Percentiles rank a stretch among this genome's conserved stretches.
These are phyloP conservation scores for Poeciliopsis presidionis DNA, from an alignment of 2,797 vertebrate species.

Conservation along the genomic window DNA sequence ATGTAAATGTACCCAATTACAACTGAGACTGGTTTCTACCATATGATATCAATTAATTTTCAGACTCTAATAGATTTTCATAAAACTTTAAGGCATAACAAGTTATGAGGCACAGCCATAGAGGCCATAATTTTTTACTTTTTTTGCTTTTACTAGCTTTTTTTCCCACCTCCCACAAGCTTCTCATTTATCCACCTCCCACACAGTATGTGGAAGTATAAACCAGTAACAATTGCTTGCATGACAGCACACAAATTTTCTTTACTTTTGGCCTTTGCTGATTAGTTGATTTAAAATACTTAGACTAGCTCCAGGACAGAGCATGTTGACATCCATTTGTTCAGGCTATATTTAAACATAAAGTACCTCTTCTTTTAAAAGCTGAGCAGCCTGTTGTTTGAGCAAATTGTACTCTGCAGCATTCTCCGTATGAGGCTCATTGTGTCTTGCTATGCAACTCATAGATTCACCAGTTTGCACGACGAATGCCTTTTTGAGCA, in stretches of 20 bases:
- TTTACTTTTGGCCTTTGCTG: slow-evolving; percentile 32
- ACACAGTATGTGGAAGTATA: slow-evolving; percentile 56
- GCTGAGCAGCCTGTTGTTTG: slow-evolving; percentile 31
- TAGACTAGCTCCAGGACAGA: slow-evolving; percentile 35
- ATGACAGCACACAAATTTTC: slow-evolving; percentile 35
- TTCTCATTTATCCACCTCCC: slow-evolving; percentile 57
- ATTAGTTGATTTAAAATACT: slow-evolving; percentile 53
- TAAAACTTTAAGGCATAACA: neutral
- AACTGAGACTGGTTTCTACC: neutral
- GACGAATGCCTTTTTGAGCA: slow-evolving; percentile 44
- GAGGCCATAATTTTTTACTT: slow-evolving; percentile 6
- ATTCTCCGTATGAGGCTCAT: slow-evolving; percentile 23
- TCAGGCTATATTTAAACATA: slow-evolving; percentile 53
- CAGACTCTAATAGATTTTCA: neutral
- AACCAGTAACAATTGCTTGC: slow-evolving; percentile 25
- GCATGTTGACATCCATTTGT: neutral
- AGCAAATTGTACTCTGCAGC: slow-evolving; percentile 30
- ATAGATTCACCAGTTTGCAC: slow-evolving; percentile 24
- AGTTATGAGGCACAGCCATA: slow-evolving; percentile 15
- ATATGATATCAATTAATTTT: neutral
- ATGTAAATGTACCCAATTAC: neutral
- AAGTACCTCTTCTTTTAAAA: slow-evolving; percentile 35
- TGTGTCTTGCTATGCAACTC: slow-evolving; percentile 23
- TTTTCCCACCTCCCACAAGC: slow-evolving; percentile 57
- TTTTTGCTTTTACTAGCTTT: slow-evolving; percentile 38